These are phyloP conservation scores for Cinclus mexicanus DNA, from an alignment of 2,113 vertebrate genomes.

Conservation along the genomic window DNA sequence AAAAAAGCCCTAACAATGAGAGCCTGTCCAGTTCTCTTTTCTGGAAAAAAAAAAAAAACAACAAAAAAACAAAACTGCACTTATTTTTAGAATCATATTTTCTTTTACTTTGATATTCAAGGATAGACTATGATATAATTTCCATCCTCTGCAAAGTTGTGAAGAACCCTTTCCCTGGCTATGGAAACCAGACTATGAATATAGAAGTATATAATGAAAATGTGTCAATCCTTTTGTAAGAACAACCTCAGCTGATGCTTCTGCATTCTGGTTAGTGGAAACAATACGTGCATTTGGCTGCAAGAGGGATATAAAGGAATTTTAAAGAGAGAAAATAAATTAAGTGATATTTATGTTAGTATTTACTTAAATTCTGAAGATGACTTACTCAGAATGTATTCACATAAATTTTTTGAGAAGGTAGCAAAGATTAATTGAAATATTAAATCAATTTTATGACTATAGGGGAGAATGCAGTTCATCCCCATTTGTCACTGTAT, in stretches of 20 bases:
- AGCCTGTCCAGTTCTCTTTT: background rate
- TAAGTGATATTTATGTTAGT: conserved; percentile 52
- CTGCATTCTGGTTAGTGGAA: background rate
- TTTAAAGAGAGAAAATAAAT: conserved; percentile 59
- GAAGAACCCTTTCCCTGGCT: background rate
- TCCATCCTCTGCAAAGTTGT: background rate
- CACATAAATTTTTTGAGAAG: conserved; percentile 58
- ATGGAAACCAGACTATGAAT: background rate
- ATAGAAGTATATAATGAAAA: background rate
- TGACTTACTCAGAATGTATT: conserved; percentile 54
- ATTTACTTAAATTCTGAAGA: conserved; percentile 53
- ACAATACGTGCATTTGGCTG: background rate
- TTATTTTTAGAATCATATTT: background rate
- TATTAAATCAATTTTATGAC: conserved; percentile 69
- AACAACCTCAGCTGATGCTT: background rate
- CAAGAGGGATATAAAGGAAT: background rate
- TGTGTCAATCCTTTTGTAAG: background rate
- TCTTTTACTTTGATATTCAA: background rate
- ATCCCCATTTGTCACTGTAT: conserved; percentile 49
- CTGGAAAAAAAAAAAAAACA: background rate
- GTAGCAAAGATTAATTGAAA: conserved; percentile 72
- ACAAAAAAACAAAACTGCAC: background rate
- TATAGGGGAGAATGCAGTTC: conserved; percentile 38
- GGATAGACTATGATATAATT: background rate
- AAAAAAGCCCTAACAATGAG: background rate